Percentiles rank a stretch among this genome's conserved stretches.
These are phyloP conservation scores for Orycteropus afer DNA, from an alignment of 2,113 vertebrate genomes.

Conservation along the genomic window DNA sequence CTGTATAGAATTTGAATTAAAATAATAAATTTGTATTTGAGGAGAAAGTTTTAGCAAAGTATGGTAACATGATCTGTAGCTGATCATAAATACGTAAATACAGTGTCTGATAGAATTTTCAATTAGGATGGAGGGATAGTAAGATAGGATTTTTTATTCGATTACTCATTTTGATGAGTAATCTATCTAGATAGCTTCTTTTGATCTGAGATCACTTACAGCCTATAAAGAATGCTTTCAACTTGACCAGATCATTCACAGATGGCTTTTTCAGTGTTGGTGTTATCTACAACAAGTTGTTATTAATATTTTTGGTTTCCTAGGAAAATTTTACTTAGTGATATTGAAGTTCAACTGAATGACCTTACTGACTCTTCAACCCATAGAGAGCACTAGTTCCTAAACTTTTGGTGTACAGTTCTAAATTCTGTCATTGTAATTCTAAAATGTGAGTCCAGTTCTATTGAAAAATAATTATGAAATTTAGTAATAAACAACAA, in stretches of 20 bases:
- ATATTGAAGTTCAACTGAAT: neutral
- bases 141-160: neutral
- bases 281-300: constrained; percentile 8
- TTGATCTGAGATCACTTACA: neutral
- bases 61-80: neutral
- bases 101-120: neutral
- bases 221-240: neutral
- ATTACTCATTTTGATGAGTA: neutral
- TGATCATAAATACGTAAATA: neutral
- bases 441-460: constrained; percentile 35
- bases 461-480: neutral
- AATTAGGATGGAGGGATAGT: neutral
- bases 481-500: too few relatives aligned
- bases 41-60: neutral
- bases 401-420: neutral
- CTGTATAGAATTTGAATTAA: neutral
- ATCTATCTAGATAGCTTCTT: neutral
- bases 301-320: neutral
- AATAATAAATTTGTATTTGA: neutral
- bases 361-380: neutral
- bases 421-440: constrained; percentile 24
- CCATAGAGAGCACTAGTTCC: neutral
- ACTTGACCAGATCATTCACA: neutral
- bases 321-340: neutral
- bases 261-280: neutral